A percentile compares a stretch with the other conserved stretches of the same genome.
These are phyloP conservation scores for Leptobrachium leishanense DNA, from an alignment of 2,113 vertebrate species.

Conservation along the genomic window DNA sequence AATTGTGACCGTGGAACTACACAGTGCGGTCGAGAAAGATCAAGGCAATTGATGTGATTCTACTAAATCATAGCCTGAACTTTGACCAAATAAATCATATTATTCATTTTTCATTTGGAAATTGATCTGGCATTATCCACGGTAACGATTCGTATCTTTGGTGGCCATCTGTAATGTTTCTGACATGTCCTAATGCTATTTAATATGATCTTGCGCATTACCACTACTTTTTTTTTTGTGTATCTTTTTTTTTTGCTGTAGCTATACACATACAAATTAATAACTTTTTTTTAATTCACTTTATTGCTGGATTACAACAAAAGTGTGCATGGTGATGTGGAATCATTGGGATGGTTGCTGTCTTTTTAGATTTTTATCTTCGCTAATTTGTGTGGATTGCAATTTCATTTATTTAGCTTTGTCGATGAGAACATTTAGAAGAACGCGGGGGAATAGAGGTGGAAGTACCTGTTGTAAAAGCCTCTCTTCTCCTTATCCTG, in stretches of 20 bases:
- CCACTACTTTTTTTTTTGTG: neutral
- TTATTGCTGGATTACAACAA: no score
- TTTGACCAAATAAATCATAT: constrained; percentile 48
- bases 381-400: no score
- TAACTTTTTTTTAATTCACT: no score
- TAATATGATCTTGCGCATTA: constrained; percentile 10
- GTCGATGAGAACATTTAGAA: no score
- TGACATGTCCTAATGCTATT: neutral
- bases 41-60: constrained; percentile 6
- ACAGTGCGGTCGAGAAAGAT: constrained; percentile 39
- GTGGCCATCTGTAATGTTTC: constrained; percentile 10
- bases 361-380: no score
- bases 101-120: constrained; percentile 36
- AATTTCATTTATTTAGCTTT: no score
- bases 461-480: no score
- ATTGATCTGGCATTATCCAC: constrained; percentile 32
- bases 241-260: neutral
- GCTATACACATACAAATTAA: no score
- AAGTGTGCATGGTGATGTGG: no score
- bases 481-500: no score
- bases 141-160: constrained; percentile 13
- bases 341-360: no score
- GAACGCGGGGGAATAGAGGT: no score
- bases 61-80: constrained; percentile 37
- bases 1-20: constrained; percentile 48